Evolutionary conservation across 2,797 vertebrate species (phyloP), one percentile per base, ranked within the genome.

Genomic region (Coilia nasus): DNA sequence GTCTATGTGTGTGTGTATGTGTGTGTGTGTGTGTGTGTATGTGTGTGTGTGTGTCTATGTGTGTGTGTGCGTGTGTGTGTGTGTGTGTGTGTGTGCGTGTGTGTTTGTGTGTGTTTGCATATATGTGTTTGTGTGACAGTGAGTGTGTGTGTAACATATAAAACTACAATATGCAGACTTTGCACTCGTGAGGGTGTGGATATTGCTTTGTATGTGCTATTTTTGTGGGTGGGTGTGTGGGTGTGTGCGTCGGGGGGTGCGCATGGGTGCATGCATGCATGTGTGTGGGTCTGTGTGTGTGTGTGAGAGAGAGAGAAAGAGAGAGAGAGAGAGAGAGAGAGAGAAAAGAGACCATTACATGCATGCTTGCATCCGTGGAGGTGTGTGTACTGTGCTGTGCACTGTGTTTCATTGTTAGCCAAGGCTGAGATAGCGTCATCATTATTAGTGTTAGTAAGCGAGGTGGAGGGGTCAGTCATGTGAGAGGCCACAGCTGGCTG

Each of bases 401-500:
- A 54, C 9, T 54, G 35, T 21, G 28, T 54, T 54, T 54, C 50
- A 54, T 54, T 54, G 67, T 75, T 75, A 19, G 35, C 71, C 71
- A 78, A 21, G 71, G 31, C 71, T 44, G 71, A 78, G 71, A 15
- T 35, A 41, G 9, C 19, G 31, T 44, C 41, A 78, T 35, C 35
- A 35, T 21, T 78, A 35, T 9, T 54, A 54, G 50, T 15, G 67
- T 35, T 15, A 14, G 15, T 86, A 67, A 3, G 86, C 75, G 67
- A 86, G 89, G 71, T 41, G 46, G n/a, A 17, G 47, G 25, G 81
- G 41, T 19, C 5, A 54, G 50, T 54, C 50, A 54, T 9, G 50
- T 59, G 88, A 86, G 90, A 86, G 88, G 90, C 87, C 92, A 89
- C 94, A 95, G 93, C 93, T 94, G 93, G 31, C 31, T 19, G 3